These are phyloP conservation scores for Macaca nemestrina DNA, from an alignment of 2,113 vertebrate genomes.

Conservation along the genomic window DNA sequence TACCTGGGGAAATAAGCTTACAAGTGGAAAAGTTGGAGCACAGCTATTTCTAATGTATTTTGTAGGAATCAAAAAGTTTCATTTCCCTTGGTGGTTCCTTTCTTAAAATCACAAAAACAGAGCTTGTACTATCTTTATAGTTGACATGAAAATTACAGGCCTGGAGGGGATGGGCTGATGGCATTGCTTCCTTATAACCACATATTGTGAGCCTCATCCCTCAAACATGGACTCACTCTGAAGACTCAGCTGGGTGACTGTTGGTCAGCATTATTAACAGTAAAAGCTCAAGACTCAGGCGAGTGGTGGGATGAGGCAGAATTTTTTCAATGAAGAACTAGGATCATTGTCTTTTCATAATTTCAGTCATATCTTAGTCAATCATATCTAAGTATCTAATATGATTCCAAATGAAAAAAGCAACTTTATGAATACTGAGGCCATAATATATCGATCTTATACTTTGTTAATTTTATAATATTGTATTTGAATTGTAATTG, in stretches of 20 bases:
- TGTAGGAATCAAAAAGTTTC: not conserved
- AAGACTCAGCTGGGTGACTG: not conserved
- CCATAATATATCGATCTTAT: not conserved
- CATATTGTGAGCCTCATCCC: not conserved
- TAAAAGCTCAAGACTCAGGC: not conserved
- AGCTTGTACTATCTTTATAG: not conserved
- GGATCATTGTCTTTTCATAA: not conserved
- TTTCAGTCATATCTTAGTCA: not conserved
- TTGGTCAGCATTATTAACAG: not conserved
- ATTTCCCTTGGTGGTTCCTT: not conserved
- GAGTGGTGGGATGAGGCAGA: not conserved
- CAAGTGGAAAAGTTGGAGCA: not conserved
- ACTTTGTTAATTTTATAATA: not conserved
- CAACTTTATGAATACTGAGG: not conserved
- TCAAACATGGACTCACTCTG: not conserved
- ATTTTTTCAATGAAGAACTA: not conserved
- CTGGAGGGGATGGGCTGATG: not conserved
- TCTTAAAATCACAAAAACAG: not conserved
- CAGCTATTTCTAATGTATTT: not conserved
- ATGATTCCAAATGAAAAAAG: not conserved
- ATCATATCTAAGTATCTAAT: not conserved
- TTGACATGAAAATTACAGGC: not conserved
- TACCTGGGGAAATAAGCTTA: not conserved
- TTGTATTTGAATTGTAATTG: not conserved
- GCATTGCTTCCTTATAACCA: too few relatives aligned